These are phyloP conservation scores for Conus ventricosus DNA, from an alignment of 1,140 invertebrate species.

Conservation along the genomic window DNA sequence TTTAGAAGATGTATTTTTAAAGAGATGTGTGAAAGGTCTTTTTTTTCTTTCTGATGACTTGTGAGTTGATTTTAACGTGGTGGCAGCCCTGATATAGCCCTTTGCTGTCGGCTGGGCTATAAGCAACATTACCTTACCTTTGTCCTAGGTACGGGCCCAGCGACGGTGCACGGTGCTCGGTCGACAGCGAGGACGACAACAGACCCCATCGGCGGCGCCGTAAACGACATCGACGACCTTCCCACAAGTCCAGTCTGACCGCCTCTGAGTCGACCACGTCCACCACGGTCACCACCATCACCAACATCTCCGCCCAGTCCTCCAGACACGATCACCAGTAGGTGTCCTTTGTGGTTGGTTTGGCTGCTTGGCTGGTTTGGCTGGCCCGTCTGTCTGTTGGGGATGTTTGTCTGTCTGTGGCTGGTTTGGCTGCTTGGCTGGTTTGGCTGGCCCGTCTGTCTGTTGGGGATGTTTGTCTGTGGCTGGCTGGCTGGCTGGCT, in stretches of 20 bases:
- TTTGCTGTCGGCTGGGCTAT: too few species aligned
- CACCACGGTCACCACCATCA: constrained; percentile 40
- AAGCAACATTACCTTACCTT: too few species aligned
- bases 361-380: not conserved
- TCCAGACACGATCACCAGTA: constrained; percentile 44
- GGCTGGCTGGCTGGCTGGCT: too few species aligned
- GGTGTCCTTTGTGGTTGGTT: not conserved
- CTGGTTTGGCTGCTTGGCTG: too few species aligned
- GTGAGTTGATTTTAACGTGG: too few species aligned
- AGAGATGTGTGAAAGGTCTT: too few species aligned
- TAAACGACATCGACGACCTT: constrained; percentile 39
- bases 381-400: not conserved
- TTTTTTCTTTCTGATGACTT: too few species aligned
- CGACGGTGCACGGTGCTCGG: constrained; percentile 22
- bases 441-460: not conserved
- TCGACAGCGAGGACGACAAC: constrained; percentile 42
- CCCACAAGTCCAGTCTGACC: constrained; percentile 46
- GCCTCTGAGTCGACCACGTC: constrained; percentile 48
- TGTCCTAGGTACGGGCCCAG: constrained; percentile 12
- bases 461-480: too few species aligned
- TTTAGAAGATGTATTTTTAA: too few species aligned
- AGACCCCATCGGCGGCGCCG: constrained; percentile 30
- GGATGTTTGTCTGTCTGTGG: not conserved
- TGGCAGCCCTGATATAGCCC: too few species aligned
- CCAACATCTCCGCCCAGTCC: constrained; percentile 40